phyloP scores from a whole-genome alignment of 2,797 vertebrate genomes.

The Iguana delicatissima region DNA sequence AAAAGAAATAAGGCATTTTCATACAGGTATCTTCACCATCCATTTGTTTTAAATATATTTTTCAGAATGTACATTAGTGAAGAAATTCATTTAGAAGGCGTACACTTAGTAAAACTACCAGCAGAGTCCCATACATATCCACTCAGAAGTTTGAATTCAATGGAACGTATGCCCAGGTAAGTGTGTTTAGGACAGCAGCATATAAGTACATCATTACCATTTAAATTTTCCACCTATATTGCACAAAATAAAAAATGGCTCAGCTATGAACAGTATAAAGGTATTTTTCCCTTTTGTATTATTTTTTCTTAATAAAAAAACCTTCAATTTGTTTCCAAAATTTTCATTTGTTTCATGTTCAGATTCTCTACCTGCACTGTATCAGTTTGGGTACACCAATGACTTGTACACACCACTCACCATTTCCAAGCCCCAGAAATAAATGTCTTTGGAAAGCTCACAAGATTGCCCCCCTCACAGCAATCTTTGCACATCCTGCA shows the following conservation, averaged over 20 bases:
- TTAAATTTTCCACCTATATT: background rate
- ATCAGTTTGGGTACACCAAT: background rate
- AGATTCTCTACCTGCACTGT: background rate
- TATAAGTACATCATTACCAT: background rate
- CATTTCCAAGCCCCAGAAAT: background rate
- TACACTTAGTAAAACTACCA: background rate
- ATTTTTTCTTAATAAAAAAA: background rate
- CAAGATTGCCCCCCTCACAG: background rate
- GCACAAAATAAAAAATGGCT: background rate
- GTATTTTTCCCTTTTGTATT: no score
- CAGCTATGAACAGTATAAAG: background rate
- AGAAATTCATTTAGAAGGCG: constrained; percentile 1
- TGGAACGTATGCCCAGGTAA: background rate
- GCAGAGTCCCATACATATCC: background rate
- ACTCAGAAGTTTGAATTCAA: background rate
- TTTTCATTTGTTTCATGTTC: background rate
- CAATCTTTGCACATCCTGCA: background rate
- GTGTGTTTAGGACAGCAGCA: background rate
- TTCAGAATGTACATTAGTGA: background rate
- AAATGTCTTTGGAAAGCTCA: background rate
- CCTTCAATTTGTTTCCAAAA: background rate
- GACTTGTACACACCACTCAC: background rate
- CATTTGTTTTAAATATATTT: background rate
- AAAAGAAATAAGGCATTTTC: background rate
- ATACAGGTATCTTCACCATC: background rate